Base-by-base conservation (phyloP, 2,113 vertebrate genomes). In the Sander vitreus region DNA sequence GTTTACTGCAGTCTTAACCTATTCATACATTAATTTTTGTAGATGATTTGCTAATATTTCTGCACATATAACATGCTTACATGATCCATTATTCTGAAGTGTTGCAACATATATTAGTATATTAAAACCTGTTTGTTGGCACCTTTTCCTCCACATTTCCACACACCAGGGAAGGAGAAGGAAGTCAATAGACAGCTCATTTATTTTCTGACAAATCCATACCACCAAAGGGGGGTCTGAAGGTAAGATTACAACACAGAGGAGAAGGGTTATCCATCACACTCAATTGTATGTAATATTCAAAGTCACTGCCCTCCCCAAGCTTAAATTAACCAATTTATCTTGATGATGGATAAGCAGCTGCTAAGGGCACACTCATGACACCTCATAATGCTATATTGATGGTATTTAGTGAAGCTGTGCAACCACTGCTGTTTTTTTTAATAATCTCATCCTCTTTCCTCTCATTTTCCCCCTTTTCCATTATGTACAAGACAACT, bases 261-360 rank as follows among this genome's bases (percentile, higher is more conserved):
- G 8, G 19, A 25, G 57, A 50, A 57, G 21, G 30, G 45, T 55
- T 50, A 71, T 67, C 58, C 76, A 83, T 81, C 84, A 85, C 33
- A 7, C 39, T 76, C 50, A 50, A 30, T 15, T 80, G 53, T 36
- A 50, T 53, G 39, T 36, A 39, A 57, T 19, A 80, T 62, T 73
- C 25, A 76, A 88, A 80, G 80, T 75, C 63, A 73, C 39, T 30
- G n/a, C 30, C 72, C 45, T 85, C 77, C 63, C 51, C 76, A 27
- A 78, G 66, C 43, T 77, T 33, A 30, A 55, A 79, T 81, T 57
- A 64, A 81, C 30, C 36, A n/a, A 72, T 81, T 82, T 59, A 30
- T 85, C 62, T 83, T 13, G 9, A 0, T 89, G 89, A 83, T 90
- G 76, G 85, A 86, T 80, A 27, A 58, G 67, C 82, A 85, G 81